Evolutionary conservation across 2,888 invertebrate species (phyloP), one percentile per base, ranked within the genome.

Genomic region (Strigamia crassipes): DNA sequence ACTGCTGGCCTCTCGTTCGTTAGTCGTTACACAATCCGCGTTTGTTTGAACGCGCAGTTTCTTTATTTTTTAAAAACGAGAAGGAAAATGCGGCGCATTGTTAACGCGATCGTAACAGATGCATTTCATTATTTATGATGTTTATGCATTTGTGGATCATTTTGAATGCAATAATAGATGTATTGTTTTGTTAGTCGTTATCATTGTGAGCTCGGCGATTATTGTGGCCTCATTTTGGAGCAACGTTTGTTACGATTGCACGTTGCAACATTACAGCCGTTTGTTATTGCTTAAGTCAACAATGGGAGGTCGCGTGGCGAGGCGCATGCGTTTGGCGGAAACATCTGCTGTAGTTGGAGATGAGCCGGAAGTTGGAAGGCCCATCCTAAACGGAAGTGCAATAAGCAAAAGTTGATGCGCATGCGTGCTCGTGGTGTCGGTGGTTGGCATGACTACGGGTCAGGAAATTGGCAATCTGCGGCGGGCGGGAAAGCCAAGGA

Each of bases 291-390:
- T n/a, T 18, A 15, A 61, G 10, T 61, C 61, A 61, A 61, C 61
- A 61, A 61, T 61, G 23, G 61, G 61, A 61, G 61, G 61, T 61
- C 61, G 61, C 61, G 61, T 61, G 61, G 61, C 61, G 21, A 21
- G 61, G 61, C 61, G 61, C 23, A 61, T 61, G 61, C 61, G 18
- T 61, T 61, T n/a, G 6, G 61, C 61, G 61, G 61, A 61, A 61
- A 61, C 61, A 61, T 61, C 61, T 61, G 61, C 61, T 61, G 61
- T 61, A 61, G 61, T 61, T 61, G 61, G 61, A 61, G 61, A 61
- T 61, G 61, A 61, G 61, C 61, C 61, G 61, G 61, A 61, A 61
- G 61, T 61, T 15, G 61, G 6, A 61, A 23, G 61, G 21, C 61
- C 61, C 61, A 61, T 61, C 61, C 61, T 18, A 18, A 61, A 61